Conservation (phyloP, 30 jellyfish, hydroid and myxozoan species). For the Turritopsis dohrnii region DNA sequence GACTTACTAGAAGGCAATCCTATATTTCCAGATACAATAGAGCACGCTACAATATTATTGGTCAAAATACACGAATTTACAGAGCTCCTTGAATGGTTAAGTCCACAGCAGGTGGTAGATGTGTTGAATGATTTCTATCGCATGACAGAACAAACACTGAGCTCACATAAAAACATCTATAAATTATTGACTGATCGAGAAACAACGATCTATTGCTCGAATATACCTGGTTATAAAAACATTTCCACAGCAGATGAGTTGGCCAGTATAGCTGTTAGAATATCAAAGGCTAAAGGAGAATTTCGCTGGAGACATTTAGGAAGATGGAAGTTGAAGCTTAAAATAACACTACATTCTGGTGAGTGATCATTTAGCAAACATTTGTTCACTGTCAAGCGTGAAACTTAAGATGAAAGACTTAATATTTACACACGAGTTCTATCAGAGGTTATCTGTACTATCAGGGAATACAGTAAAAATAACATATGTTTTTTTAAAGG, state of each 20-base stretch:
- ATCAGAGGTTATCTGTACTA: too few relatives aligned
- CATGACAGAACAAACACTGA: slow-evolving; percentile 12
- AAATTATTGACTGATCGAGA: slow-evolving; percentile 17
- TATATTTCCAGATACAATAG: slow-evolving; percentile 17
- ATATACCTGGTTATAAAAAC: slow-evolving; percentile 19
- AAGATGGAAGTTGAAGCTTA: neutral
- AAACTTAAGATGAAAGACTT: too few relatives aligned
- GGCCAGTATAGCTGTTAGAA: slow-evolving; percentile 29
- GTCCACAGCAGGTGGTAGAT: slow-evolving; percentile 20
- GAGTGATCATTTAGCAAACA: neutral
- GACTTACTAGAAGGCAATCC: slow-evolving; percentile 27
- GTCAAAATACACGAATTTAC: slow-evolving; percentile 14
- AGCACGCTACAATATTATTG: neutral
- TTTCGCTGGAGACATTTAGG: slow-evolving; percentile 30
- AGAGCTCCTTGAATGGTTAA: neutral
- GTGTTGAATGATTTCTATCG: slow-evolving; percentile 27
- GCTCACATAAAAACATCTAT: neutral
- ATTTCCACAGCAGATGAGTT: slow-evolving; percentile 14
- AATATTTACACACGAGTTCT: too few relatives aligned
- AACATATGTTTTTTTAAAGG: slow-evolving; percentile 7
- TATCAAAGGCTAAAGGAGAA: neutral
- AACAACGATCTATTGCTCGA: slow-evolving; percentile 21
- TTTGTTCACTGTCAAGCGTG: too few relatives aligned
- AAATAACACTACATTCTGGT: slow-evolving; percentile 27
- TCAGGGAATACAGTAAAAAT: too few relatives aligned